Evolutionary conservation across 1,140 invertebrate genomes (phyloP).

Genomic region (Drosophila pallidifrons): DNA sequence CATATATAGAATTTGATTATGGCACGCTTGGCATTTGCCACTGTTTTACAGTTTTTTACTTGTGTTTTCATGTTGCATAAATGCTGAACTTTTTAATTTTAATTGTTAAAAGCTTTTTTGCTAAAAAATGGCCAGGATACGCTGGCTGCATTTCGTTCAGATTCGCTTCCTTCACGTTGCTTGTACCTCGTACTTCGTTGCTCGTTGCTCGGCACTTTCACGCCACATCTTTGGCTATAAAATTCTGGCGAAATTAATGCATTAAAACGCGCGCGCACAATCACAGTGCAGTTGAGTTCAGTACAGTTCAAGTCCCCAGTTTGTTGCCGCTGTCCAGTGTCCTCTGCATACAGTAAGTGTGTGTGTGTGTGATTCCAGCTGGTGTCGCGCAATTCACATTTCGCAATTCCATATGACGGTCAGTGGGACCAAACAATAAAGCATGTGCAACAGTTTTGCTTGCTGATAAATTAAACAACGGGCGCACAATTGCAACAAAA

Average conservation of each 20-base stretch:
- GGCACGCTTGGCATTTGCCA: slow-evolving; percentile 68
- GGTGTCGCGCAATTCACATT: slow-evolving; percentile 25
- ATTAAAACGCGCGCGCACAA: slow-evolving; percentile 65
- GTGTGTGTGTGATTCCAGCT: slow-evolving; percentile 5
- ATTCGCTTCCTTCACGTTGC: neutral
- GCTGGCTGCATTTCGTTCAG: slow-evolving; percentile 34
- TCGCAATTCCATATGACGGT: slow-evolving; percentile 41
- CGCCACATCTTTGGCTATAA: slow-evolving; percentile 37
- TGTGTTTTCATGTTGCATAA: slow-evolving; percentile 56
- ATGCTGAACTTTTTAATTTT: slow-evolving; percentile 84
- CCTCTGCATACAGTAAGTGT: neutral
- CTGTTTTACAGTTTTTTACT: slow-evolving; percentile 24
- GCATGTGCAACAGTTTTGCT: slow-evolving; percentile 72
- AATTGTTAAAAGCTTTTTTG: slow-evolving; percentile 84
- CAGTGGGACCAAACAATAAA: slow-evolving; percentile 17
- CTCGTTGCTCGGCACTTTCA: neutral
- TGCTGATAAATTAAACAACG: slow-evolving; percentile 78
- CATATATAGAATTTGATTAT: slow-evolving; percentile 74
- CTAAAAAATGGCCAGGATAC: slow-evolving; percentile 47
- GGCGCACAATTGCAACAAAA: slow-evolving; percentile 27
- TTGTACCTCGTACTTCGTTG: no score
- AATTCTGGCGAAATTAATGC: slow-evolving; percentile 76
- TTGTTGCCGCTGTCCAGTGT: neutral
- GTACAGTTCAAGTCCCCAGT: slow-evolving; percentile 20
- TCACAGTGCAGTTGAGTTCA: slow-evolving; percentile 31